These are phyloP conservation scores for Eudyptes chrysolophus DNA, from an alignment of 2,113 vertebrate species.

Conservation along the genomic window DNA sequence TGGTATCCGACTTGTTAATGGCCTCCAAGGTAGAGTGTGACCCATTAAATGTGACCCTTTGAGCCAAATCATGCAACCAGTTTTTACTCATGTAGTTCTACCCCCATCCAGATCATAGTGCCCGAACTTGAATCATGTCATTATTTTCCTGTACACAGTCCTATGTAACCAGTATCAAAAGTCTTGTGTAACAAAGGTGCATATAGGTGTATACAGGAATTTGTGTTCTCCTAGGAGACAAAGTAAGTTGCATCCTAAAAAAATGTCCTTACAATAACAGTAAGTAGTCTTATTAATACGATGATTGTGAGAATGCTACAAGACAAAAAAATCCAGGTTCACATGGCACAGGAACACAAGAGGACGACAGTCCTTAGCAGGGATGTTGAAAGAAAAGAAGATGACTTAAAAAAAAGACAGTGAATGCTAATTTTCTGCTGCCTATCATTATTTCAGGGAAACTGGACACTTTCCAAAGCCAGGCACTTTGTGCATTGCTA, in stretches of 20 bases:
- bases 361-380: background rate
- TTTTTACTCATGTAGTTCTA: background rate
- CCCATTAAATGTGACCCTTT: background rate
- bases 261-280: background rate
- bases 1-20: background rate
- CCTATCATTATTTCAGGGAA: constrained; percentile 34
- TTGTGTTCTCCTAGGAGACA: background rate
- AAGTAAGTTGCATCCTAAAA: background rate
- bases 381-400: background rate
- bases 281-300: background rate
- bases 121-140: background rate
- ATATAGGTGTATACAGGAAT: background rate
- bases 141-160: background rate
- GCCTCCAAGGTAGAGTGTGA: background rate
- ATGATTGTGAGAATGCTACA: background rate
- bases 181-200: background rate
- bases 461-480: constrained; percentile 30
- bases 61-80: background rate
- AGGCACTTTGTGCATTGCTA: background rate
- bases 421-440: constrained; percentile 22
- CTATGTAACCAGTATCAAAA: background rate
- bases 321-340: background rate
- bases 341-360: background rate
- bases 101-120: background rate
- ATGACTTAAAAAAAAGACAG: background rate